Evolutionary conservation across 2,113 vertebrate genomes (phyloP), one percentile per base, ranked within the genome.

Genomic region (Propithecus coquereli): DNA sequence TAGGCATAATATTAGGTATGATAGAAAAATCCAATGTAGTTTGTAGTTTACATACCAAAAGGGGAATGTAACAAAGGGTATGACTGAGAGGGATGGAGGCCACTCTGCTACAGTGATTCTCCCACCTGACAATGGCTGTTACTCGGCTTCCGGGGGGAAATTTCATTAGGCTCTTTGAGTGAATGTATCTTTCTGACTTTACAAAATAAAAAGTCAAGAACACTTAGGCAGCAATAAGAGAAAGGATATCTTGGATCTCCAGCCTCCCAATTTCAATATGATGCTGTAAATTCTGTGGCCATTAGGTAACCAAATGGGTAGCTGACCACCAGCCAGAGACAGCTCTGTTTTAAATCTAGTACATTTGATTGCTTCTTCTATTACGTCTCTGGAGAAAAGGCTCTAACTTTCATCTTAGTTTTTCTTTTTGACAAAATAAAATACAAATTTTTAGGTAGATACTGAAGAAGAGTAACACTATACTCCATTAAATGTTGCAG

Each of bases 341-440:
- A 89, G 50, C 34, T 87, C 17, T 74, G 47, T 71, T 86, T 94
- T 90, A 82, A 68, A 70, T 90, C 40, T 84, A 95, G 65, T 74
- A 76, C 11, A 61, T 94, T 61, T 96, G 81, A 52, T 30, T 59
- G 37, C 25, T 84, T 73, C 25, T n/a, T 87, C 47, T 45, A 63
- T 52, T 79, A 84, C 12, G 76, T 80, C 37, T 87, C n/a, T 94
- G 63, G n/a, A 65, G n/a, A 96, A 97, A 18, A 95, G 32, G 50
- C 6, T 84, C n/a, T 82, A 87, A 79, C 25, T 68, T 81, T 76
- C 32, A 96, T 59, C 52, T 89, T 85, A 52, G 65, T 45, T 96
- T 91, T 82, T 34, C 11, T 81, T 96, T 82, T 83, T 40, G 92
- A 94, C 37, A 87, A 54, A 81, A 76, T 18, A 9, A 34, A 93